These are phyloP conservation scores for Perca schrenkii DNA, from an alignment of 2,113 vertebrate species.

Conservation along the genomic window DNA sequence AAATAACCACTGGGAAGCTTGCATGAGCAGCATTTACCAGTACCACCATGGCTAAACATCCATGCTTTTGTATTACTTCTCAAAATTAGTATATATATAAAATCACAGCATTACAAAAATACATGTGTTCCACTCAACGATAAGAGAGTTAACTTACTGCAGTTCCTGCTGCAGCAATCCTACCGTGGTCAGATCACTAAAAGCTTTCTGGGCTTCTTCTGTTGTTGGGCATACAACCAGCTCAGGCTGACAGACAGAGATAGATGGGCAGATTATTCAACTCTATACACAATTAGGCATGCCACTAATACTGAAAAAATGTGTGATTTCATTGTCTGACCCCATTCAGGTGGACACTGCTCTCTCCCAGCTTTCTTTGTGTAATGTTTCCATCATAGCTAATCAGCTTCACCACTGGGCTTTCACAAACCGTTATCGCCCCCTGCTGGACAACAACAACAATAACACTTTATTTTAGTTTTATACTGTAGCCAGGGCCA, in stretches of 20 bases:
- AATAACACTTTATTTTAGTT: neutral
- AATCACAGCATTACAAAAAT: neutral
- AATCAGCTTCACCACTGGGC: conserved; percentile 76
- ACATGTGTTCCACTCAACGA: neutral
- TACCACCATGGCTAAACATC: too few species aligned
- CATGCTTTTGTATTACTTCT: too few species aligned
- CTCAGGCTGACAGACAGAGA: conserved; percentile 79
- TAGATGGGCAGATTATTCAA: neutral
- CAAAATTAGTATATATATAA: neutral
- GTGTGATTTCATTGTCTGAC: conserved; percentile 63
- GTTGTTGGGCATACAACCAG: conserved; percentile 68
- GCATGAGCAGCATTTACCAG: neutral
- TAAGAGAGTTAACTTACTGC: conserved; percentile 77
- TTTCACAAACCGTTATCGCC: conserved; percentile 28
- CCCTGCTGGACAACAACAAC: conserved; percentile 57
- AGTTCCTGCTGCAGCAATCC: conserved; percentile 84
- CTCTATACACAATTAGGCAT: neutral
- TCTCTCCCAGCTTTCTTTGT: conserved; percentile 77
- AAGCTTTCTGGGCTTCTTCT: conserved; percentile 78
- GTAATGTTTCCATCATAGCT: conserved; percentile 84
- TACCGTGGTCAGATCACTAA: conserved; percentile 80
- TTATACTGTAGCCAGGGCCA: neutral
- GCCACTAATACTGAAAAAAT: neutral
- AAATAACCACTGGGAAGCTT: neutral
- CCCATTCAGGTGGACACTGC: conserved; percentile 69